phyloP scores from a whole-genome alignment of 2,113 vertebrate genomes.

The Neogobius melanostomus region DNA sequence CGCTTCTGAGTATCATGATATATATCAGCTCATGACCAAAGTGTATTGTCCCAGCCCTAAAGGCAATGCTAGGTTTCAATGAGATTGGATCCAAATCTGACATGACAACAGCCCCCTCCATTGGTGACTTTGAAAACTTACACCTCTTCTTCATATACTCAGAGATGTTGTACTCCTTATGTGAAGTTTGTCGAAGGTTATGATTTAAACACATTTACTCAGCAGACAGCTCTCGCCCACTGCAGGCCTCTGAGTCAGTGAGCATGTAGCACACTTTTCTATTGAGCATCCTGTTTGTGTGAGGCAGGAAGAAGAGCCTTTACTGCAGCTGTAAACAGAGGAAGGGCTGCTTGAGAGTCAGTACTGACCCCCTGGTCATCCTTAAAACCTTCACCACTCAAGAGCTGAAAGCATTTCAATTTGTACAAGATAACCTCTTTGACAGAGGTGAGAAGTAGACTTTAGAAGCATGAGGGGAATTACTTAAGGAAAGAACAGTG shows the following conservation, averaged over 20 bases:
- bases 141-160: neutral
- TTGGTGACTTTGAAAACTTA: slow-evolving; percentile 26
- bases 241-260: neutral
- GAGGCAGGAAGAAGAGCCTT: neutral
- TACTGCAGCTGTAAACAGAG: slow-evolving; percentile 27
- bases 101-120: slow-evolving; percentile 32
- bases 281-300: slow-evolving; percentile 13
- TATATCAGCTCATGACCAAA: no score
- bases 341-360: slow-evolving; percentile 29
- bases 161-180: neutral
- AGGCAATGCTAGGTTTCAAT: no score
- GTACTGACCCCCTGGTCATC: slow-evolving; percentile 24
- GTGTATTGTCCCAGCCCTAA: no score
- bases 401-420: slow-evolving; percentile 42
- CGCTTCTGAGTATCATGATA: no score
- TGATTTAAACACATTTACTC: slow-evolving; percentile 3
- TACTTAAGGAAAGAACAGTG: slow-evolving; percentile 9
- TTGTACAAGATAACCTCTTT: slow-evolving; percentile 35
- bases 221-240: neutral
- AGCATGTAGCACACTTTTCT: slow-evolving; percentile 12
- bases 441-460: slow-evolving; percentile 22
- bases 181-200: neutral
- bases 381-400: slow-evolving; percentile 39
- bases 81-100: neutral
- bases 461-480: slow-evolving; percentile 24